Conservation (phyloP, 2,113 vertebrate genomes). For the Campylomormyrus tamandua region DNA sequence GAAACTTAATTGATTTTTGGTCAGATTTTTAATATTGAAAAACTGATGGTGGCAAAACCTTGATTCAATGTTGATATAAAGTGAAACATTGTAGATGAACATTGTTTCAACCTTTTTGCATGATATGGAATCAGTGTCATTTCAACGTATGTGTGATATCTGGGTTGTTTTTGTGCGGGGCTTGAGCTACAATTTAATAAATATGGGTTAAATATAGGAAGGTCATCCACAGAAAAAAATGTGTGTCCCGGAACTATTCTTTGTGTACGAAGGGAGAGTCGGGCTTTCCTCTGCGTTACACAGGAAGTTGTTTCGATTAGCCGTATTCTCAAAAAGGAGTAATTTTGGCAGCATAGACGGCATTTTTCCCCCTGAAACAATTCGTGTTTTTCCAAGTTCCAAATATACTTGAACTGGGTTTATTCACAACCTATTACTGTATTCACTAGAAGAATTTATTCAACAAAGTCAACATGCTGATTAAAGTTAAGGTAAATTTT, state of each 20-base stretch:
- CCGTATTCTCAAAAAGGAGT: neutral
- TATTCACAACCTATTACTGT: neutral
- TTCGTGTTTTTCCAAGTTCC: neutral
- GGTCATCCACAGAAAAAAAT: neutral
- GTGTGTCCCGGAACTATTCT: neutral
- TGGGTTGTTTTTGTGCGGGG: neutral
- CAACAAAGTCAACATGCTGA: conserved; percentile 54
- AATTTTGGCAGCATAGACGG: neutral
- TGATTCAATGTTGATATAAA: too few relatives aligned
- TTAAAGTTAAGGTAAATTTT: conserved; percentile 63
- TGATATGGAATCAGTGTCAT: too few relatives aligned
- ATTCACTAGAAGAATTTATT: conserved; percentile 7
- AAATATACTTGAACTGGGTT: neutral
- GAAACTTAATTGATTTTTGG: too few relatives aligned
- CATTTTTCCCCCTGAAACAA: neutral
- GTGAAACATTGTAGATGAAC: too few relatives aligned
- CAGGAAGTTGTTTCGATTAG: conserved; percentile 46
- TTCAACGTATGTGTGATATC: too few relatives aligned
- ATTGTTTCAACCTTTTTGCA: too few relatives aligned
- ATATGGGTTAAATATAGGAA: neutral
- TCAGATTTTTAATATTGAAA: too few relatives aligned
- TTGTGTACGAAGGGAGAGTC: neutral
- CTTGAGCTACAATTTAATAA: neutral
- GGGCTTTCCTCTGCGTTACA: conserved; percentile 36
- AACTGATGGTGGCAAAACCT: too few relatives aligned